A percentile compares a stretch with the other conserved stretches of the same genome.
phyloP scores from a whole-genome alignment of 1,140 invertebrate species.

The Trachymyrmex septentrionalis region DNA sequence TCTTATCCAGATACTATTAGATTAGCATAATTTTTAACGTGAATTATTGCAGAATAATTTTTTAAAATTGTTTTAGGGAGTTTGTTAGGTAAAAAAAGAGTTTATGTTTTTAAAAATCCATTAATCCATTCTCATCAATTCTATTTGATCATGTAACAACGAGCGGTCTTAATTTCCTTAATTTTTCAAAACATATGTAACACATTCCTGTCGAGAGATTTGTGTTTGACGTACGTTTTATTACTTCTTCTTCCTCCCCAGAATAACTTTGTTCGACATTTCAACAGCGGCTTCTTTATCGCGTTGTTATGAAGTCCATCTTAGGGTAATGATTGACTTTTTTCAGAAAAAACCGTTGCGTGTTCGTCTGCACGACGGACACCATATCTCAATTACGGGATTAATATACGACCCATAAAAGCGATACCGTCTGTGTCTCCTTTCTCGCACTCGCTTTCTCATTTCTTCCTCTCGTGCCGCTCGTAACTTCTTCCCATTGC shows the following conservation, averaged over 20 bases:
- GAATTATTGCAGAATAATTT: slow-evolving; percentile 9
- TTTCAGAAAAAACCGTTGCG: slow-evolving; percentile 73
- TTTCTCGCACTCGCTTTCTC: slow-evolving; percentile 18
- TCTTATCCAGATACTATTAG: not conserved
- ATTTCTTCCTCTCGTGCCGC: slow-evolving; percentile 53
- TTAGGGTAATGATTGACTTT: slow-evolving; percentile 76
- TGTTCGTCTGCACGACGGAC: slow-evolving; percentile 72
- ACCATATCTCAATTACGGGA: slow-evolving; percentile 82
- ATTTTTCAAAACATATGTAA: not conserved
- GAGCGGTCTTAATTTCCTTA: not conserved
- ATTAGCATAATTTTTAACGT: not conserved
- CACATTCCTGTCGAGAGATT: not conserved
- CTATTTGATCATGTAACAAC: not conserved
- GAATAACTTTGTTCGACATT: slow-evolving; percentile 15
- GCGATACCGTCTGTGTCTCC: slow-evolving; percentile 67
- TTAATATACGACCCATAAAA: slow-evolving; percentile 82
- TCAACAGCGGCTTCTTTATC: slow-evolving; percentile 28
- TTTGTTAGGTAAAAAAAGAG: not conserved
- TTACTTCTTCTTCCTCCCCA: not conserved
- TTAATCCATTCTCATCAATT: slow-evolving; percentile 13
- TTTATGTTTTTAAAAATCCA: not conserved
- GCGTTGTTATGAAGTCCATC: slow-evolving; percentile 42
- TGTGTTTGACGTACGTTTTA: not conserved
- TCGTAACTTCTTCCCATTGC: slow-evolving; percentile 69
- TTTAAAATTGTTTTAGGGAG: not conserved